A percentile compares a stretch with the other conserved stretches of the same genome.
These are phyloP conservation scores for Mixornis gularis DNA, from an alignment of 2,113 vertebrate genomes.

Conservation along the genomic window DNA sequence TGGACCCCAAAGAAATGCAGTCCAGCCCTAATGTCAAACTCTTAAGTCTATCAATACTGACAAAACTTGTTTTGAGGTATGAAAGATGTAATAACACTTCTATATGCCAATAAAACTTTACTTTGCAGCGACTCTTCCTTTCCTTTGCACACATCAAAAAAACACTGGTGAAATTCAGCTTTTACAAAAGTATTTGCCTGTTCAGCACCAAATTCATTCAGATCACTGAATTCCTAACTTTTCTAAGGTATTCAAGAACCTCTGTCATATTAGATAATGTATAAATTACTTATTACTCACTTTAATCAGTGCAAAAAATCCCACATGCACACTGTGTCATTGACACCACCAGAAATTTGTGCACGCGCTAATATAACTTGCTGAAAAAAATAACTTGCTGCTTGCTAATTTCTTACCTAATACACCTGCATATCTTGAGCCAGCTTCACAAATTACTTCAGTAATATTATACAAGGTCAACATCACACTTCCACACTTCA, in stretches of 20 bases:
- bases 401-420: background rate
- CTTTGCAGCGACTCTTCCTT: background rate
- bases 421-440: background rate
- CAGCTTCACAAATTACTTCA: background rate
- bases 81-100: background rate
- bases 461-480: background rate
- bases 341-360: background rate
- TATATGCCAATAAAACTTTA: background rate
- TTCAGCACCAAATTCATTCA: background rate
- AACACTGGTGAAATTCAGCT: background rate
- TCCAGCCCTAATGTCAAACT: background rate
- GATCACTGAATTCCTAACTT: background rate
- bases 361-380: background rate
- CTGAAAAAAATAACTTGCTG: background rate
- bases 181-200: background rate
- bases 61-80: background rate
- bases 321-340: background rate
- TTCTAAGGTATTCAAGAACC: background rate
- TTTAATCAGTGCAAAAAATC: background rate
- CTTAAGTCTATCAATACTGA: background rate
- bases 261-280: background rate
- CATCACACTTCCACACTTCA: background rate
- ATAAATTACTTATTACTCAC: background rate
- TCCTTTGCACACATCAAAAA: background rate
- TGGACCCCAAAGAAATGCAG: background rate